These are phyloP conservation scores for Siniperca scherzeri DNA, from an alignment of 2,797 vertebrate species.

Conservation along the genomic window DNA sequence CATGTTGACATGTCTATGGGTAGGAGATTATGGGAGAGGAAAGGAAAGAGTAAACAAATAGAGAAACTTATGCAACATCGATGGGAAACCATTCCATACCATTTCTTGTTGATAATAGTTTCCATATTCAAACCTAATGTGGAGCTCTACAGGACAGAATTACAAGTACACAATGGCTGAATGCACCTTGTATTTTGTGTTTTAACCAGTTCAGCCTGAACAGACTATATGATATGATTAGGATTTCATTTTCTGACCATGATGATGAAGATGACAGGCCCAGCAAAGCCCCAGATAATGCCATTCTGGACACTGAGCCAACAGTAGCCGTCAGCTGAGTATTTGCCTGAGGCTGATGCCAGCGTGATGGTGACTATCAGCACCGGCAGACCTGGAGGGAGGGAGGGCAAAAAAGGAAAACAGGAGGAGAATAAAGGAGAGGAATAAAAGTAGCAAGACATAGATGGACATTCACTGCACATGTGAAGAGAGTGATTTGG, in stretches of 20 bases:
- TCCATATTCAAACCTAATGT: background rate
- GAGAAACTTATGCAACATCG: background rate
- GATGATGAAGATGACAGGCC: conserved; percentile 89
- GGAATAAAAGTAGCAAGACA: background rate
- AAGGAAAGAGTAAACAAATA: background rate
- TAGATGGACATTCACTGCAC: background rate
- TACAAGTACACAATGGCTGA: background rate
- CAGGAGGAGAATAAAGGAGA: background rate
- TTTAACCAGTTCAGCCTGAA: background rate
- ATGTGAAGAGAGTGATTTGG: background rate
- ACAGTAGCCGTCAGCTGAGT: conserved; percentile 85
- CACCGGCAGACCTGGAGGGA: conserved; percentile 84
- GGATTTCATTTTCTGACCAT: conserved; percentile 77
- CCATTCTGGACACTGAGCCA: conserved; percentile 90
- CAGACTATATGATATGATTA: background rate
- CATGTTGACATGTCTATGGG: background rate
- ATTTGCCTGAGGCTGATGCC: conserved; percentile 86
- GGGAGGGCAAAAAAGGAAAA: background rate
- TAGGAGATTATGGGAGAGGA: background rate
- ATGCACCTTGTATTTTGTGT: background rate
- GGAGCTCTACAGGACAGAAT: background rate
- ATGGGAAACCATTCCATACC: background rate
- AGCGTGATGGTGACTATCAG: conserved; percentile 88
- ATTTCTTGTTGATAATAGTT: background rate
- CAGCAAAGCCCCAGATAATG: conserved; percentile 89